phyloP scores from a whole-genome alignment of 2,888 invertebrate genomes.

The Smittia sp. region DNA sequence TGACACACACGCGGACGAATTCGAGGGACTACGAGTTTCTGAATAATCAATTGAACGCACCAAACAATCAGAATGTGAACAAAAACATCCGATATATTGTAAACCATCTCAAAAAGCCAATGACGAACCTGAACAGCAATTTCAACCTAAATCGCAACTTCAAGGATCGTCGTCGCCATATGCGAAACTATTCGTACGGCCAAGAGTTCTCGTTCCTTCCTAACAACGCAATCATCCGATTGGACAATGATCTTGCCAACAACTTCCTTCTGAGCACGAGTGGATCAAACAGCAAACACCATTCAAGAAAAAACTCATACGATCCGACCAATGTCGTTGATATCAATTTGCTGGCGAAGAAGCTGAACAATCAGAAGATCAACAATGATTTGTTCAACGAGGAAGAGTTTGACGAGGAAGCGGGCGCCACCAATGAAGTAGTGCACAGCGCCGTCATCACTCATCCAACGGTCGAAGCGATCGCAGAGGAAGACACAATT shows the following conservation, averaged over 20 bases:
- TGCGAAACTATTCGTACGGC: constrained; percentile 54
- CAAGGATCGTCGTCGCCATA: constrained; percentile 49
- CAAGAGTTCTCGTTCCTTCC: constrained; percentile 52
- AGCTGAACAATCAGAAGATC: constrained; percentile 35
- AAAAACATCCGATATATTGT: constrained; percentile 53
- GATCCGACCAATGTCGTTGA: constrained; percentile 41
- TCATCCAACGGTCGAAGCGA: neutral
- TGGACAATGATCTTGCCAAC: constrained; percentile 52
- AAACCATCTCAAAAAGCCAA: constrained; percentile 49
- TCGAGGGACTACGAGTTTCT: constrained; percentile 53
- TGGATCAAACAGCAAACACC: constrained; percentile 39
- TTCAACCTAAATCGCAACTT: constrained; percentile 36
- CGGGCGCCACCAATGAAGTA: constrained; percentile 43
- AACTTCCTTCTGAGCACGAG: constrained; percentile 44
- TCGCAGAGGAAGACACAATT: constrained; percentile 46
- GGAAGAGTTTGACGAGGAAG: constrained; percentile 53
- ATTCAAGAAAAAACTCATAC: constrained; percentile 42
- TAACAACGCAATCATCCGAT: constrained; percentile 50
- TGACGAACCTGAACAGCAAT: constrained; percentile 33
- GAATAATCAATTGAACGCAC: constrained; percentile 43
- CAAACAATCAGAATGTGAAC: constrained; percentile 42
- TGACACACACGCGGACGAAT: constrained; percentile 53
- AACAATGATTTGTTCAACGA: constrained; percentile 36
- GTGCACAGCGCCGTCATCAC: neutral
- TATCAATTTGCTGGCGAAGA: constrained; percentile 38